Evolutionary conservation across 2,888 invertebrate genomes (phyloP), one percentile per base, ranked within the genome.

Genomic region (Drosophila ustulata): DNA sequence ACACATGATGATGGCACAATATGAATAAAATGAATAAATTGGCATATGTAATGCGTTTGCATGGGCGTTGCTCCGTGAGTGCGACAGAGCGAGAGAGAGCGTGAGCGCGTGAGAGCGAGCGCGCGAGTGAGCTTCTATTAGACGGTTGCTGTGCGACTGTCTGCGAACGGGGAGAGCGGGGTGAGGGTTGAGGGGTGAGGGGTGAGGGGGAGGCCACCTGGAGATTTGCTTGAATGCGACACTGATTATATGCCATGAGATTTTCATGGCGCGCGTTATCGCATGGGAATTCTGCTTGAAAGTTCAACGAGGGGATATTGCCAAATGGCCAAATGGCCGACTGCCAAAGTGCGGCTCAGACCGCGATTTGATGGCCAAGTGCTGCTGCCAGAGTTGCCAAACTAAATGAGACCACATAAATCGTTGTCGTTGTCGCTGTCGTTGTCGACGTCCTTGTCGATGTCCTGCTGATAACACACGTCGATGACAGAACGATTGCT

Each of bases 1-100:
- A 4, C 11, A 18, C 6, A 39, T 26, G 28, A 64, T 61, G 75
- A 74, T 66, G 76, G 55, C 63, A 75, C 81, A 88, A 88, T 88
- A 83, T 86, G 83, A 83, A 83, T 83, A 83, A 86, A 83, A 83
- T 83, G 88, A 83, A 83, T 83, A 83, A 83, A 83, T 83, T 83
- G 83, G 88, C 83, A 88, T 88, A 84, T 88, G 87, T 78, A 84
- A 84, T 84, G 84, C 78, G 83, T 86, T 88, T 78, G 82, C 65
- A 59, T 47, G 46, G 50, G 65, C 26, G 64, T 53, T 18, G 45
- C 23, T 53, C 25, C n/a, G 45, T 11, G 39, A 11, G 13, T 39
- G 2, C 4, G 9, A 4, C 18, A 25, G 18, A 13, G 3, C 28
- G 3, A 25, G 1, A 8, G 9, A 18, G 51, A 23, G n/a, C 47